A percentile compares a stretch with the other conserved stretches of the same genome.
Conservation (phyloP, 2,888 invertebrate genomes). For the Anthrax anthrax region DNA sequence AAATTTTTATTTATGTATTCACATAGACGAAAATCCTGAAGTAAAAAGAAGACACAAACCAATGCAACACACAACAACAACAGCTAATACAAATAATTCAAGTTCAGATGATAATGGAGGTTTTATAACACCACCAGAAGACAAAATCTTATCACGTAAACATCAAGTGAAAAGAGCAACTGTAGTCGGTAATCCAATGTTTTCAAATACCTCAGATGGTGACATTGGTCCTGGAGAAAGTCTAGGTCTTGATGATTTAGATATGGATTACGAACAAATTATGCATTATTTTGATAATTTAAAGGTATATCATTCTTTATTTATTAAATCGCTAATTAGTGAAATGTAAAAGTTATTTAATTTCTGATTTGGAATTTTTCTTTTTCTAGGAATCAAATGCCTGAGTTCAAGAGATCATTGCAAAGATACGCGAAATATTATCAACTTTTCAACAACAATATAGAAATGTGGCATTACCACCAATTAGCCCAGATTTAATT, state of each 20-base stretch:
- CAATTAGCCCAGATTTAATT: conserved; percentile 31
- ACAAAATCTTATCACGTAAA: conserved; percentile 14
- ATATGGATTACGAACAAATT: conserved; percentile 95
- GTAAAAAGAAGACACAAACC: conserved; percentile 15
- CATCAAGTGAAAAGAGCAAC: conserved; percentile 63
- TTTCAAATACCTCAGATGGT: conserved; percentile 42
- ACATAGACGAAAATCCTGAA: conserved; percentile 17
- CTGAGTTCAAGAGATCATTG: conserved; percentile 80
- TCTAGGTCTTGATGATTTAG: conserved; percentile 66
- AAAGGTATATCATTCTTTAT: conserved; percentile 47
- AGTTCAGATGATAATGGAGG: conserved; percentile 21
- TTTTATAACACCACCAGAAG: conserved; percentile 18
- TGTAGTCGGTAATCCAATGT: conserved; percentile 82
- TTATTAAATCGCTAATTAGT: no score
- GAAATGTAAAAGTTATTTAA: conserved; percentile 24
- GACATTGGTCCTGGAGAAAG: conserved; percentile 42
- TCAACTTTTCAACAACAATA: conserved; percentile 47
- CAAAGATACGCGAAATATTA: conserved; percentile 66
- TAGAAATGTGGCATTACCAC: conserved; percentile 38
- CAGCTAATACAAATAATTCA: conserved; percentile 14
- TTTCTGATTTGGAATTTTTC: conserved; percentile 31
- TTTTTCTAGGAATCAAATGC: conserved; percentile 68
- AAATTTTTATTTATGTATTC: no score
- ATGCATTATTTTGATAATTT: conserved; percentile 97
- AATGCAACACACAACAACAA: conserved; percentile 10